phyloP scores from a whole-genome alignment of 2,888 invertebrate genomes.

The Serrognathus titanus region DNA sequence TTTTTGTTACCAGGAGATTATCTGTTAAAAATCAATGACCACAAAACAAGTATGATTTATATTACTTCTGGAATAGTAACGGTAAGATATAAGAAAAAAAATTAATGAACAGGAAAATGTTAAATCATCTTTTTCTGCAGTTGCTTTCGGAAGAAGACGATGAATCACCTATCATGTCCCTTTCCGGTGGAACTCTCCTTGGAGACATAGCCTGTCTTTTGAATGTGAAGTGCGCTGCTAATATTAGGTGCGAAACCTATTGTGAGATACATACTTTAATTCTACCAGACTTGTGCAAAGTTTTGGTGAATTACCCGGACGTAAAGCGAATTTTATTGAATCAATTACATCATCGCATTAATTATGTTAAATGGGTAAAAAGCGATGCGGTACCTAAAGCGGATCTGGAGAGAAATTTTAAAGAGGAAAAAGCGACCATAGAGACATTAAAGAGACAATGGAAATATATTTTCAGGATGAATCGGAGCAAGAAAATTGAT shows the following conservation, averaged over 20 bases:
- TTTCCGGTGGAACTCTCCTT: slow-evolving; percentile 54
- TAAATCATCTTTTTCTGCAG: slow-evolving; percentile 8
- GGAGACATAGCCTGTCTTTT: slow-evolving; percentile 52
- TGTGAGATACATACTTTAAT: slow-evolving; percentile 54
- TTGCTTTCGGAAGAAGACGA: slow-evolving; percentile 53
- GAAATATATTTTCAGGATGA: slow-evolving; percentile 5
- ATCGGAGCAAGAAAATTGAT: background rate
- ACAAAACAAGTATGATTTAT: slow-evolving; percentile 54
- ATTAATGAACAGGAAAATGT: background rate
- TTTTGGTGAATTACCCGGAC: slow-evolving; percentile 11
- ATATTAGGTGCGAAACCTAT: slow-evolving; percentile 41
- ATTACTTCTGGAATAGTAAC: slow-evolving; percentile 54
- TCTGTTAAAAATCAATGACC: slow-evolving; percentile 51
- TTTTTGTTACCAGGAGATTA: slow-evolving; percentile 55
- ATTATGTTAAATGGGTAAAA: background rate
- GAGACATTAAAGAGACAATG: slow-evolving; percentile 14
- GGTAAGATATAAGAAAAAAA: slow-evolving; percentile 28
- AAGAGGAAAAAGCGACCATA: background rate
- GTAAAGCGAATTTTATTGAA: background rate
- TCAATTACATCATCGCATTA: background rate
- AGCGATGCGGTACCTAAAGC: background rate
- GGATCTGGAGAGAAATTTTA: background rate
- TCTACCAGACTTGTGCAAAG: slow-evolving; percentile 12
- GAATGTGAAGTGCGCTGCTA: slow-evolving; percentile 42
- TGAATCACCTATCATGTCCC: slow-evolving; percentile 55